phyloP scores from a whole-genome alignment of 2,888 invertebrate species.

The Tipula vernalis region DNA sequence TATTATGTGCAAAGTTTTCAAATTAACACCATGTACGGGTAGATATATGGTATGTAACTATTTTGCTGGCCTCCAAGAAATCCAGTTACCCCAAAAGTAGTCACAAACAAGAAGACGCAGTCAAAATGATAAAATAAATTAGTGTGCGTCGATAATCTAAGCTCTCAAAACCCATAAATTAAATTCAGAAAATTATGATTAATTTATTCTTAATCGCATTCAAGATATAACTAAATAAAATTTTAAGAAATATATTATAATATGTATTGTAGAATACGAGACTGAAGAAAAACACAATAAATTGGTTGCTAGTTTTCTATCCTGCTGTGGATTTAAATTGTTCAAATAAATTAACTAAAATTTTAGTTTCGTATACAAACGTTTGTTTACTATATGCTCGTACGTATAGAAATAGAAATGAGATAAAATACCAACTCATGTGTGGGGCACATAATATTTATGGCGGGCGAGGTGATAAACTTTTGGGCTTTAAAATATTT shows the following conservation, averaged over 20 bases:
- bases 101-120: background rate
- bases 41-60: too few species aligned
- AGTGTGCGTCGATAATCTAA: background rate
- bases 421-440: background rate
- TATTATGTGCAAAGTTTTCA: too few species aligned
- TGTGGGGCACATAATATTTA: background rate
- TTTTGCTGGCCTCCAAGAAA: too few species aligned
- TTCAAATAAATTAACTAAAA: background rate
- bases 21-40: too few species aligned
- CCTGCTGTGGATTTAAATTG: background rate
- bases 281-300: background rate
- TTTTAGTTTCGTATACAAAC: background rate
- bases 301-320: background rate
- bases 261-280: background rate
- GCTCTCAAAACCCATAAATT: background rate
- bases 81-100: background rate
- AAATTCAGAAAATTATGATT: background rate
- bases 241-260: background rate
- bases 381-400: background rate
- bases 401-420: background rate
- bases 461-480: background rate
- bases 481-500: background rate
- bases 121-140: background rate
- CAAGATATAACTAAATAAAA: background rate
- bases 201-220: background rate